These are phyloP conservation scores for Psammodynastes pulverulentus DNA, from an alignment of 2,113 vertebrate species.

Conservation along the genomic window DNA sequence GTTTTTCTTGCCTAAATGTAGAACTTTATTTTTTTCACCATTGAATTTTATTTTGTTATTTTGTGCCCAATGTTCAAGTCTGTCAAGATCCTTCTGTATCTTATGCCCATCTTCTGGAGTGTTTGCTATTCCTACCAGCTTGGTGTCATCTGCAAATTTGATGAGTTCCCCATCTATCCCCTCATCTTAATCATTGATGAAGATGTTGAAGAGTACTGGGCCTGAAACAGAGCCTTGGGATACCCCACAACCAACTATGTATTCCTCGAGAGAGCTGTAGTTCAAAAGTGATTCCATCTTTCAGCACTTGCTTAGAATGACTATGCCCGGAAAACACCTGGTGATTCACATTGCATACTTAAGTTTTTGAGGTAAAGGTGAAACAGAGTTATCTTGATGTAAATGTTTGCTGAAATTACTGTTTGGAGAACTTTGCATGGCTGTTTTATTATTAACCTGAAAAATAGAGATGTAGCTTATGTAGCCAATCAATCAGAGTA, in stretches of 20 bases:
- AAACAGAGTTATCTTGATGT: not conserved
- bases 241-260: not conserved
- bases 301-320: not conserved
- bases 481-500: not conserved
- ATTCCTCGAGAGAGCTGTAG: not conserved
- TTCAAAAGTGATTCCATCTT: not conserved
- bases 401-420: not conserved
- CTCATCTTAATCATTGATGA: too few relatives aligned
- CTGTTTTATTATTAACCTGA: not conserved
- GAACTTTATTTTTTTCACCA: too few relatives aligned
- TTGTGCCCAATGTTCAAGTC: too few relatives aligned
- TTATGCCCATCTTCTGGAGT: too few relatives aligned
- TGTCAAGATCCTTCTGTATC: too few relatives aligned
- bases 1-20: too few relatives aligned
- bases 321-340: not conserved
- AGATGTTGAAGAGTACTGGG: too few relatives aligned
- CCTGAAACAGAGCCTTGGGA: too few relatives aligned
- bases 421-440: not conserved
- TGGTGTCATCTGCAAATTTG: too few relatives aligned
- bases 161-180: too few relatives aligned
- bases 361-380: slow-evolving; percentile 9
- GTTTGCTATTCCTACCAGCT: too few relatives aligned
- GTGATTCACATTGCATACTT: not conserved
- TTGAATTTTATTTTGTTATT: too few relatives aligned
- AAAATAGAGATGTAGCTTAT: not conserved